Conservation (phyloP, 2,888 invertebrate genomes). For the Coleophora deauratella region DNA sequence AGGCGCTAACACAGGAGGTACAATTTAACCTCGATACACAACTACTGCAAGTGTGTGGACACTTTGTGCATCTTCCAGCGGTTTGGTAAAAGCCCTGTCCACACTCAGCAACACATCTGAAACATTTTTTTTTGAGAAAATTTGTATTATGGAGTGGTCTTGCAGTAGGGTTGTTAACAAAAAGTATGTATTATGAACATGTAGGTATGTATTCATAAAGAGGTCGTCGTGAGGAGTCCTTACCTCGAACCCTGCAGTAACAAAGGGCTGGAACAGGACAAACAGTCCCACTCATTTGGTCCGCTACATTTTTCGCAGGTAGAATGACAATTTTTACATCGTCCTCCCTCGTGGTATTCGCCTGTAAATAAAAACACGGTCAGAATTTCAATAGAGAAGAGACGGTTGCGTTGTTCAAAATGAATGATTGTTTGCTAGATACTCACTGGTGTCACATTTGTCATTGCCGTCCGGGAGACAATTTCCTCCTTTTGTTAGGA, state of each 20-base stretch:
- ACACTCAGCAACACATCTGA: slow-evolving; percentile 84
- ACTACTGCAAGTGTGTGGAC: slow-evolving; percentile 84
- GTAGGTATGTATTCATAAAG: slow-evolving; percentile 10
- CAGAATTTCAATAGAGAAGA: slow-evolving; percentile 20
- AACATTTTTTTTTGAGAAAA: slow-evolving; percentile 16
- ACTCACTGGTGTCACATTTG: slow-evolving; percentile 83
- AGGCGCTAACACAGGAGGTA: slow-evolving; percentile 82
- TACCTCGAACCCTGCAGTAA: slow-evolving; percentile 79
- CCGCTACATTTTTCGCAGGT: slow-evolving; percentile 90
- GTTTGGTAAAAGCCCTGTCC: slow-evolving; percentile 84
- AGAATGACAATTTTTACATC: slow-evolving; percentile 87
- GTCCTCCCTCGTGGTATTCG: slow-evolving; percentile 83
- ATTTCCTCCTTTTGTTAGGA: slow-evolving; percentile 80
- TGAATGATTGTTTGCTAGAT: slow-evolving; percentile 26
- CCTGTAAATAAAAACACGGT: slow-evolving; percentile 59
- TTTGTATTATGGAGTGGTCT: no score
- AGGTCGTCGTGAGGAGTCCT: slow-evolving; percentile 32
- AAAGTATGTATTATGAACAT: no score
- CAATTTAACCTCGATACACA: slow-evolving; percentile 88
- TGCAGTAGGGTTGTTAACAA: no score
- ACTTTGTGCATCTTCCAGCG: slow-evolving; percentile 82
- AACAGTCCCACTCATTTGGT: slow-evolving; percentile 83
- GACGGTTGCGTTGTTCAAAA: slow-evolving; percentile 12
- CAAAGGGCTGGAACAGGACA: slow-evolving; percentile 83
- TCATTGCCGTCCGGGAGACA: slow-evolving; percentile 84